phyloP scores from a whole-genome alignment of 30 jellyfish, hydroid and myxozoan species.

The Cassiopea andromeda region DNA sequence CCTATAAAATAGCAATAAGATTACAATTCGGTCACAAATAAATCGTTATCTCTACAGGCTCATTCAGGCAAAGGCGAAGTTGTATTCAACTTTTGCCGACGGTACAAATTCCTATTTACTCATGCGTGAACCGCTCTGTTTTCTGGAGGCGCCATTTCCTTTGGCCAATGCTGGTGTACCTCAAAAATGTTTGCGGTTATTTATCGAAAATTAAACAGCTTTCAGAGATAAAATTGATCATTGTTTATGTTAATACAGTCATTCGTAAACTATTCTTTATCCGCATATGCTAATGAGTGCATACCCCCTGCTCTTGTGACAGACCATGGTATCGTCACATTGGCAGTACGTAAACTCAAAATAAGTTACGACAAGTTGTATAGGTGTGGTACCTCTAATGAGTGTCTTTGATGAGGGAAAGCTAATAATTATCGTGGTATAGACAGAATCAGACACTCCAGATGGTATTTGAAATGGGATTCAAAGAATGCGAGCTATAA shows the following conservation, averaged over 20 bases:
- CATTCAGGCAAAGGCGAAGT: conserved; percentile 5
- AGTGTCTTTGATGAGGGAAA: not conserved
- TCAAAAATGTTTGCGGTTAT: conserved; percentile 34
- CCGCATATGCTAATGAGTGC: not conserved
- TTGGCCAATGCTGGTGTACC: conserved; percentile 56
- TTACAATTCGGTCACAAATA: not conserved
- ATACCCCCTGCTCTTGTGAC: not conserved
- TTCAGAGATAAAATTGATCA: not conserved
- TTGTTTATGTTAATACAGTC: not conserved
- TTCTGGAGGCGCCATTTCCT: conserved; percentile 79
- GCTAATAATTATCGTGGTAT: not conserved
- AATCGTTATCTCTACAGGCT: conserved; percentile 2
- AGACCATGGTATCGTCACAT: not conserved
- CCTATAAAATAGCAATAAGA: not conserved
- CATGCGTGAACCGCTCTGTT: conserved; percentile 69
- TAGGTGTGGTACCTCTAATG: not conserved
- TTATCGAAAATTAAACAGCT: conserved; percentile 37
- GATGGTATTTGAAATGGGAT: not conserved
- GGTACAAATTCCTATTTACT: conserved; percentile 44
- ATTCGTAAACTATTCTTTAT: not conserved
- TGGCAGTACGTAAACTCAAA: not conserved
- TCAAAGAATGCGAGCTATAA: too few species aligned
- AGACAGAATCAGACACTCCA: not conserved
- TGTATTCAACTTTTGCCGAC: not conserved
- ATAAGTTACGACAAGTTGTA: not conserved